Evolutionary conservation across 2,113 vertebrate species (phyloP).

Genomic region (Coryphaenoides rupestris): DNA sequence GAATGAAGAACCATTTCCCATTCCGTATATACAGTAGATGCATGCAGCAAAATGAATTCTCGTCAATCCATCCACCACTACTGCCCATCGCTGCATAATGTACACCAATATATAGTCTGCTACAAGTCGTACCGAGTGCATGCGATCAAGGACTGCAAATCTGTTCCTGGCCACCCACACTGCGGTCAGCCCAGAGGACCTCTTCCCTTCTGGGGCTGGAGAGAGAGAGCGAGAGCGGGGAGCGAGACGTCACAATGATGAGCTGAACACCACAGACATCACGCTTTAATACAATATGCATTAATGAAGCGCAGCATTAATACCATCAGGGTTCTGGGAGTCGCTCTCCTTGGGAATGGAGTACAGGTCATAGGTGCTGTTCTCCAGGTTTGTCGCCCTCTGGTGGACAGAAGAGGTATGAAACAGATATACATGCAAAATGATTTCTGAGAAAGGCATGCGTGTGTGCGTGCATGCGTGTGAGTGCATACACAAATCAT

Average conservation of each 20-base stretch:
- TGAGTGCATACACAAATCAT: too few species aligned
- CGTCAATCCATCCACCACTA: too few species aligned
- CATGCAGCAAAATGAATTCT: too few species aligned
- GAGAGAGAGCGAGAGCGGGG: too few species aligned
- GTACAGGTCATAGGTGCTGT: slow-evolving; percentile 96
- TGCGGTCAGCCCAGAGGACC: slow-evolving; percentile 92
- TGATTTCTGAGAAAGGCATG: background rate
- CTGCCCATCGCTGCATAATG: too few species aligned
- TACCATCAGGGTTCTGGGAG: slow-evolving; percentile 96
- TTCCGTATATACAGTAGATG: too few species aligned
- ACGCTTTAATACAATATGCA: background rate
- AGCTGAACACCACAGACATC: background rate
- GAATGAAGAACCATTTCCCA: too few species aligned
- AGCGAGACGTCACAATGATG: background rate
- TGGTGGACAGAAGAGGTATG: slow-evolving; percentile 46
- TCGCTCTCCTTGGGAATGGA: slow-evolving; percentile 94
- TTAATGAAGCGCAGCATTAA: background rate
- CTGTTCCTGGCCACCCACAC: slow-evolving; percentile 98
- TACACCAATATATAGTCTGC: too few species aligned
- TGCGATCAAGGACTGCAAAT: slow-evolving; percentile 92
- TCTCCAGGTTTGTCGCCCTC: slow-evolving; percentile 96
- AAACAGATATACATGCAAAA: background rate
- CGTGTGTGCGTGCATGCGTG: background rate
- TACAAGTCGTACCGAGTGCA: slow-evolving; percentile 86
- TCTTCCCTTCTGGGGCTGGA: slow-evolving; percentile 91